Conservation (phyloP, 2,888 invertebrate species). For the Mesochorus sp. region DNA sequence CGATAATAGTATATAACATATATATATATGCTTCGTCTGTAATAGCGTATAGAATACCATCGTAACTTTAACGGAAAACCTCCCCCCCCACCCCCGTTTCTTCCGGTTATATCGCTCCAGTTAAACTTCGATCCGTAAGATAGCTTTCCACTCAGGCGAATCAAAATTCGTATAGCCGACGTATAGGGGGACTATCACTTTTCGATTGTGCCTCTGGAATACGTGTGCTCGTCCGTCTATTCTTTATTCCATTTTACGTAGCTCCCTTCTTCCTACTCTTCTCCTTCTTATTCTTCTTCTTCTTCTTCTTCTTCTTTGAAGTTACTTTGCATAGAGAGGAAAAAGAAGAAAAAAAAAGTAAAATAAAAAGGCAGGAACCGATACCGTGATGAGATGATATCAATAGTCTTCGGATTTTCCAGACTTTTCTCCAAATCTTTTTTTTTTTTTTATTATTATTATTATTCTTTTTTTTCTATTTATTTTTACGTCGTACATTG, state of each 20-base stretch:
- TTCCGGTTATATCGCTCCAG: slow-evolving; percentile 62
- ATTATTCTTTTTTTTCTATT: no score
- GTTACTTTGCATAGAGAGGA: slow-evolving; percentile 15
- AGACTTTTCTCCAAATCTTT: slow-evolving; percentile 7
- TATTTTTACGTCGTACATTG: no score
- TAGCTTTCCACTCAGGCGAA: slow-evolving; percentile 60
- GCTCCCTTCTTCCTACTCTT: no score
- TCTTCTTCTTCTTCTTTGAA: slow-evolving; percentile 34
- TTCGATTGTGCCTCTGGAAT: slow-evolving; percentile 14
- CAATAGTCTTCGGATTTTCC: slow-evolving; percentile 3
- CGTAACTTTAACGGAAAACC: no score
- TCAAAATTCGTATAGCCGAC: slow-evolving; percentile 53
- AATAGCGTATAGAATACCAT: no score
- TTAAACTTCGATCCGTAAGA: slow-evolving; percentile 60
- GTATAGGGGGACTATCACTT: slow-evolving; percentile 30
- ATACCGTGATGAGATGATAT: not conserved
- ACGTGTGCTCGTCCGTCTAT: slow-evolving; percentile 9
- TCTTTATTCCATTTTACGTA: slow-evolving; percentile 30
- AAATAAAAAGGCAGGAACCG: not conserved
- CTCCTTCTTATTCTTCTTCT: no score
- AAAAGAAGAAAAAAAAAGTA: not conserved
- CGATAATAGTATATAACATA: slow-evolving; percentile 16
- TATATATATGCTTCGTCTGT: slow-evolving; percentile 35
- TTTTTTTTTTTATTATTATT: no score
- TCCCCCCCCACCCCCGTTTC: no score